Evolutionary conservation across 2,113 vertebrate species (phyloP).

Genomic region (Quiscalus mexicanus): DNA sequence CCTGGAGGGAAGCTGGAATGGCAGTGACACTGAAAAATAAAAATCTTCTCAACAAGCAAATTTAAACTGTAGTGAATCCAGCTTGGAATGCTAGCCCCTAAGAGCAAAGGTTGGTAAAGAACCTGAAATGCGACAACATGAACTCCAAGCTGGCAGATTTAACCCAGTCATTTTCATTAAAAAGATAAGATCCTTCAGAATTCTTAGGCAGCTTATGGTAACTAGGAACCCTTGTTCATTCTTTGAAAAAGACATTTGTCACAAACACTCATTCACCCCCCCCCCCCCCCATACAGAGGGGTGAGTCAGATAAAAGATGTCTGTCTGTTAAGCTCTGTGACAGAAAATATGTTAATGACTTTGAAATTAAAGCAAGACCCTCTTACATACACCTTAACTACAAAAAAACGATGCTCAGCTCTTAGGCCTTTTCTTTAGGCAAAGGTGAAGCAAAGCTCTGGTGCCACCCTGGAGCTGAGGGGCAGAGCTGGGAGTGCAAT

Average conservation of each 20-base stretch:
- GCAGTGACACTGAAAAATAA: background rate
- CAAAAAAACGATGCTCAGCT: background rate
- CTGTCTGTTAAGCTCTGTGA: background rate
- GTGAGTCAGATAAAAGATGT: slow-evolving; percentile 16
- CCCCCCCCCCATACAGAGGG: background rate
- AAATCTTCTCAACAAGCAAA: background rate
- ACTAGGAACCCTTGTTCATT: background rate
- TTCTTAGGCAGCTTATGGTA: slow-evolving; percentile 58
- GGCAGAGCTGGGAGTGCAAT: background rate
- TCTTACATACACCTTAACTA: background rate
- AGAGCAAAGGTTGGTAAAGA: background rate
- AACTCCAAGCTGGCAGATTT: background rate
- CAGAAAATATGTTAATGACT: slow-evolving; percentile 10
- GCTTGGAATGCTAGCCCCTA: background rate
- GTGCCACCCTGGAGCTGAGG: background rate
- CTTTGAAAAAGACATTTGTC: slow-evolving; percentile 30
- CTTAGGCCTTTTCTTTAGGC: background rate
- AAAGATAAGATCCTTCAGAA: slow-evolving; percentile 69
- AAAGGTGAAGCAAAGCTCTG: background rate
- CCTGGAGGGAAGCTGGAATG: background rate
- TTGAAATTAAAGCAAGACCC: slow-evolving; percentile 1
- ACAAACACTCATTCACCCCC: background rate
- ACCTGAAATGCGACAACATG: background rate
- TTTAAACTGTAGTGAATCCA: background rate
- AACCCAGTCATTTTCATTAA: slow-evolving; percentile 48